phyloP scores from a whole-genome alignment of 2,888 invertebrate species.

The Apodemia duryi region DNA sequence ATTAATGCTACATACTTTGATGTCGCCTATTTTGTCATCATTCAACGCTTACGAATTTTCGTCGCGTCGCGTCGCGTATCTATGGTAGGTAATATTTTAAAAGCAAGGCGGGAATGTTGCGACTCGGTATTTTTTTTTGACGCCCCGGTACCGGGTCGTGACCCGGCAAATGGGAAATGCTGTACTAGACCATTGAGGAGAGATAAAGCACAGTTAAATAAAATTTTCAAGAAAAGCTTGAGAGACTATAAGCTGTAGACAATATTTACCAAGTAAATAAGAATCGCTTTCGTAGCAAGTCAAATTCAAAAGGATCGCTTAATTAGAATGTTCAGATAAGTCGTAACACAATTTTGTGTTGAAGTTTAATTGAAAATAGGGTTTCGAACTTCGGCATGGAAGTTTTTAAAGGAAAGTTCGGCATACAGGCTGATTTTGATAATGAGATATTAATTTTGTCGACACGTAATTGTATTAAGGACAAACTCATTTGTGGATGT shows the following conservation, averaged over 20 bases:
- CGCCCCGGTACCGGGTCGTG: too few species aligned
- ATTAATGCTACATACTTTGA: too few species aligned
- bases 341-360: neutral
- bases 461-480: neutral
- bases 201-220: too few species aligned
- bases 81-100: too few species aligned
- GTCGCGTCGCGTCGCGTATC: too few species aligned
- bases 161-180: too few species aligned
- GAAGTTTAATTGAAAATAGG: constrained; percentile 13
- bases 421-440: constrained; percentile 4
- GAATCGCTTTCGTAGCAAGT: neutral
- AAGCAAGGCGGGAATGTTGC: too few species aligned
- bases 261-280: neutral
- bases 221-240: neutral
- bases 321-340: constrained; percentile 13
- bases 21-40: too few species aligned
- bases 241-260: neutral
- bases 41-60: too few species aligned
- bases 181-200: too few species aligned
- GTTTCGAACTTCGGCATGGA: neutral
- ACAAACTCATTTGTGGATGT: constrained; percentile 2
- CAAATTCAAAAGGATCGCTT: constrained; percentile 8
- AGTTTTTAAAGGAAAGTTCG: constrained; percentile 4
- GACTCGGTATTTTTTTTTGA: too few species aligned
- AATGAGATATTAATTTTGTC: constrained; percentile 12